Percentiles rank a stretch among this genome's conserved stretches.
Conservation (phyloP, 2,113 vertebrate species). For the Protobothrops flavoviridis region DNA sequence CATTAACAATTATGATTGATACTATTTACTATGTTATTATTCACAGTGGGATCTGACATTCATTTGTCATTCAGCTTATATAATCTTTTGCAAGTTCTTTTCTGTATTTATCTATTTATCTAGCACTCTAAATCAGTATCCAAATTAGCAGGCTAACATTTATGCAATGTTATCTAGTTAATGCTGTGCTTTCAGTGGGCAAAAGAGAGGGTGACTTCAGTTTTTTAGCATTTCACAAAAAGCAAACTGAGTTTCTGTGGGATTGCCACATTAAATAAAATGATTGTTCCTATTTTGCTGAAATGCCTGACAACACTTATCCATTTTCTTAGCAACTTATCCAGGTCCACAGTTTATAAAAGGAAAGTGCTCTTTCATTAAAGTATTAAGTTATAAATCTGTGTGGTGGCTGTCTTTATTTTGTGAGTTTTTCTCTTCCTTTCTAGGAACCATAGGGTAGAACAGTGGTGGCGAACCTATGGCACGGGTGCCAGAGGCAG, state of each 20-base stretch:
- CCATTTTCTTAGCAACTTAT: not conserved
- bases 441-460: not conserved
- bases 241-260: not conserved
- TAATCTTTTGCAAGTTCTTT: slow-evolving; percentile 28
- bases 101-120: slow-evolving; percentile 4
- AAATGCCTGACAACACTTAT: not conserved
- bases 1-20: not conserved
- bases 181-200: not conserved
- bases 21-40: not conserved
- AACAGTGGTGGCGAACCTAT: no score
- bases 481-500: no score
- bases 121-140: not conserved
- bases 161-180: not conserved
- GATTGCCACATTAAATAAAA: not conserved
- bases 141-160: not conserved
- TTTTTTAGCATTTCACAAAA: not conserved
- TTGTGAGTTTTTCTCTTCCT: not conserved
- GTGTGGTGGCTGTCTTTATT: not conserved
- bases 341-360: not conserved
- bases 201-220: not conserved
- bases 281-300: not conserved
- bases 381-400: not conserved
- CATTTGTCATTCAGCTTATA: not conserved
- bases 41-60: not conserved
- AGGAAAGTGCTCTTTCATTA: not conserved